phyloP scores from a whole-genome alignment of 92 coral and sea anemone genomes.

The Muricea muricata region DNA sequence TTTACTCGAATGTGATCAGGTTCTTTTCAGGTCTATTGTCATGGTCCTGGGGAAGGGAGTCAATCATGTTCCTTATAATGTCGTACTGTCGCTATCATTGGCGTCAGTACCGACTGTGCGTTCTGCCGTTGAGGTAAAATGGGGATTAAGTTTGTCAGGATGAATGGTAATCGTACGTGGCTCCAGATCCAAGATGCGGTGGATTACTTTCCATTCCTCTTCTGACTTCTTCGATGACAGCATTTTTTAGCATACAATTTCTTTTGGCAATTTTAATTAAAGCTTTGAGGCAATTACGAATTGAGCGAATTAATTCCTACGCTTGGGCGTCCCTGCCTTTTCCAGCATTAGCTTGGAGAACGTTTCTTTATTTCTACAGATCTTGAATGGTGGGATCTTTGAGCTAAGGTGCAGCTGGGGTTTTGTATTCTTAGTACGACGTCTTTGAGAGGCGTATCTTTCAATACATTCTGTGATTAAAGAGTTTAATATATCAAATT shows the following conservation, averaged over 20 bases:
- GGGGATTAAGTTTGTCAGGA: not conserved
- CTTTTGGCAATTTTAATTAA: not conserved
- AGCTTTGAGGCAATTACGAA: not conserved
- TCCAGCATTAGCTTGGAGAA: not conserved
- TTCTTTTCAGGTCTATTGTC: not conserved
- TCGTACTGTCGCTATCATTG: not conserved
- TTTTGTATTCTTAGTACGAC: constrained; percentile 30
- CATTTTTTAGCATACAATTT: not conserved
- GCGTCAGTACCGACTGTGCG: not conserved
- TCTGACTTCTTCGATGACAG: not conserved
- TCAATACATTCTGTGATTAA: constrained; percentile 44
- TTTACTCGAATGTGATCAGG: not conserved
- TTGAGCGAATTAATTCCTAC: not conserved
- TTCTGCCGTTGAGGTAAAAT: not conserved
- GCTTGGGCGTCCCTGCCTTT: not conserved
- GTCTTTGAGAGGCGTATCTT: constrained; percentile 44
- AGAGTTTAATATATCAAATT: constrained; percentile 26
- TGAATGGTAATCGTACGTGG: not conserved
- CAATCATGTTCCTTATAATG: not conserved
- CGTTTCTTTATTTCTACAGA: not conserved
- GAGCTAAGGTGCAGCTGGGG: constrained; percentile 51
- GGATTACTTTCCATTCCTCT: not conserved
- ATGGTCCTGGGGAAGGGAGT: not conserved
- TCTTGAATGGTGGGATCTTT: constrained; percentile 32
- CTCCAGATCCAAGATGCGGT: not conserved